Conservation (phyloP, 2,888 invertebrate genomes). For the Yponomeuta evonymella region DNA sequence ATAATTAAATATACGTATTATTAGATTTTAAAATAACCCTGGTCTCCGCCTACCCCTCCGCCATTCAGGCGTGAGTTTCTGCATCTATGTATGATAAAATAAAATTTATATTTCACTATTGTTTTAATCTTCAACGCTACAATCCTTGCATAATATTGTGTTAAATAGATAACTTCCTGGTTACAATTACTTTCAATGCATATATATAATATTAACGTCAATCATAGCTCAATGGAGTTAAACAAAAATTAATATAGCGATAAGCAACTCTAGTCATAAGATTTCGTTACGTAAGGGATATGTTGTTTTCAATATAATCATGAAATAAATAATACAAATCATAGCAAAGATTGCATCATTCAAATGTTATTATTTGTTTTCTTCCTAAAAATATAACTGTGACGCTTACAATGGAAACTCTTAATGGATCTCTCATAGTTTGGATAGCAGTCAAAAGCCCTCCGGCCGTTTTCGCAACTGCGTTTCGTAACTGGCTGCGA, state of each 20-base stretch:
- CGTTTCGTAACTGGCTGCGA: no score
- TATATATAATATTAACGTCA: slow-evolving; percentile 1
- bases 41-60: no score
- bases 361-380: slow-evolving; percentile 40
- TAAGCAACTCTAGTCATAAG: slow-evolving; percentile 26
- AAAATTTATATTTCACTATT: not conserved
- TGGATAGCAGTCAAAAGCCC: no score
- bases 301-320: slow-evolving; percentile 54
- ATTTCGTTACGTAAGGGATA: slow-evolving; percentile 40
- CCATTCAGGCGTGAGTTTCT: no score
- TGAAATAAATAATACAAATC: slow-evolving; percentile 52
- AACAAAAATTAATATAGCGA: slow-evolving; percentile 15
- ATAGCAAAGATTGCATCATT: slow-evolving; percentile 54
- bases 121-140: not conserved
- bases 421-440: no score
- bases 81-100: no score
- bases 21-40: no score
- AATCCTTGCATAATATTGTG: not conserved
- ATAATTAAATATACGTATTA: no score
- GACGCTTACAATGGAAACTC: no score
- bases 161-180: not conserved
- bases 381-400: not conserved
- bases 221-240: slow-evolving; percentile 27
- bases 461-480: no score
- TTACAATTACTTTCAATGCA: not conserved